Evolutionary conservation across 2,888 invertebrate species (phyloP).

Genomic region (Athalia cordata): DNA sequence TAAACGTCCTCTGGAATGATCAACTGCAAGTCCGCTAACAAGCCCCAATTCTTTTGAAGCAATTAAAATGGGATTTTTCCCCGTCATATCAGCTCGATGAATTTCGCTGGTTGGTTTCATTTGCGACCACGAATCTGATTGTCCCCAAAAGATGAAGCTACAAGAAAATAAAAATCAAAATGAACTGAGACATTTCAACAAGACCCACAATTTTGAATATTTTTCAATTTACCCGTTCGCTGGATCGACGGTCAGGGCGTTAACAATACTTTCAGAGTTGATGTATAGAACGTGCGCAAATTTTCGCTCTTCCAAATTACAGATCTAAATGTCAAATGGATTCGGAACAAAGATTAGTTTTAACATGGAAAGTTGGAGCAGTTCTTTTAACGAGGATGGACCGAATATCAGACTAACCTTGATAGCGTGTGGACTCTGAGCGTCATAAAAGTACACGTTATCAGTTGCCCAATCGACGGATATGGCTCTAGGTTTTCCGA

Average conservation of each 20-base stretch:
- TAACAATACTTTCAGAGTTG: conserved; percentile 75
- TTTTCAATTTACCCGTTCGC: conserved; percentile 71
- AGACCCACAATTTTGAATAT: conserved; percentile 58
- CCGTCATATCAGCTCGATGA: conserved; percentile 75
- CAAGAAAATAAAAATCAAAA: background rate
- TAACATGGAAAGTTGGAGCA: background rate
- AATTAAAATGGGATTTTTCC: conserved; percentile 71
- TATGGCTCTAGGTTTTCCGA: conserved; percentile 76
- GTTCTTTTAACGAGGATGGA: background rate
- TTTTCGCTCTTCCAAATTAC: conserved; percentile 75
- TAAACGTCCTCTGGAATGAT: conserved; percentile 77
- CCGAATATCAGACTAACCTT: conserved; percentile 54
- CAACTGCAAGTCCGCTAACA: conserved; percentile 78
- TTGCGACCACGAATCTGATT: conserved; percentile 58
- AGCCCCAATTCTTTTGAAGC: conserved; percentile 72
- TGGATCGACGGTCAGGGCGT: conserved; percentile 81
- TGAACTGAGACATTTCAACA: conserved; percentile 51
- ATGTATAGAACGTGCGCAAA: conserved; percentile 77
- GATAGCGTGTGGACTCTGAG: conserved; percentile 58
- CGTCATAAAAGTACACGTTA: conserved; percentile 82
- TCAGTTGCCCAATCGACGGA: conserved; percentile 85
- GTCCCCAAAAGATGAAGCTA: conserved; percentile 71
- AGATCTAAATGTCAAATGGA: conserved; percentile 69
- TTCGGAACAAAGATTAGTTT: background rate
- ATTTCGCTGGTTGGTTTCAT: conserved; percentile 59